phyloP scores from a whole-genome alignment of 2,888 invertebrate genomes.

The Drosophila quasianomalipes region DNA sequence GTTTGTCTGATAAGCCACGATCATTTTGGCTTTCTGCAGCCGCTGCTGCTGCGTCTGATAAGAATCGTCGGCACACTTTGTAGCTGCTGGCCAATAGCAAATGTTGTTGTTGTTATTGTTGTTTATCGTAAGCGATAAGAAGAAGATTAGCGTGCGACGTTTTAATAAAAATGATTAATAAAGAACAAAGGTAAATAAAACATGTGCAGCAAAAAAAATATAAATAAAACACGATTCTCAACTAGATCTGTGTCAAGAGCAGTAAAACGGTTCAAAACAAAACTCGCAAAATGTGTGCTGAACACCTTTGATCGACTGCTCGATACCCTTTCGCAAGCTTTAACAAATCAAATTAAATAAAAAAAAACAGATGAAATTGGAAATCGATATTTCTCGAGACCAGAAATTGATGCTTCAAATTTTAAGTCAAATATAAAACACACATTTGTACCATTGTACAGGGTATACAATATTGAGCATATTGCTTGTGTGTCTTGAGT shows the following conservation, averaged over 20 bases:
- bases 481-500: slow-evolving; percentile 11
- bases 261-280: not conserved
- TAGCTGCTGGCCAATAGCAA: slow-evolving; percentile 45
- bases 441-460: not conserved
- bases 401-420: not conserved
- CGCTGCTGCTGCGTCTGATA: slow-evolving; percentile 50
- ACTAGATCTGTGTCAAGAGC: slow-evolving; percentile 19
- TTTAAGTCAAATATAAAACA: not conserved
- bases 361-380: not conserved
- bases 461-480: not conserved
- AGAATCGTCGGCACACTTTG: slow-evolving; percentile 69
- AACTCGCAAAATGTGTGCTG: not conserved
- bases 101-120: slow-evolving; percentile 53
- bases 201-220: slow-evolving; percentile 14
- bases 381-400: not conserved
- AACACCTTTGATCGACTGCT: not conserved
- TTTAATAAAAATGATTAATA: slow-evolving; percentile 24
- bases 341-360: not conserved
- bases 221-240: not conserved
- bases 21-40: slow-evolving; percentile 16
- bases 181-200: slow-evolving; percentile 26
- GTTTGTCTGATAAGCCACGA: slow-evolving; percentile 48
- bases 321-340: not conserved
- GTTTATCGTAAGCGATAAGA: slow-evolving; percentile 66
- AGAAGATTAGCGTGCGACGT: slow-evolving; percentile 24